Percentiles rank a stretch among this genome's conserved stretches.
phyloP scores from a whole-genome alignment of 2,113 vertebrate genomes.

The Archocentrus centrarchus region DNA sequence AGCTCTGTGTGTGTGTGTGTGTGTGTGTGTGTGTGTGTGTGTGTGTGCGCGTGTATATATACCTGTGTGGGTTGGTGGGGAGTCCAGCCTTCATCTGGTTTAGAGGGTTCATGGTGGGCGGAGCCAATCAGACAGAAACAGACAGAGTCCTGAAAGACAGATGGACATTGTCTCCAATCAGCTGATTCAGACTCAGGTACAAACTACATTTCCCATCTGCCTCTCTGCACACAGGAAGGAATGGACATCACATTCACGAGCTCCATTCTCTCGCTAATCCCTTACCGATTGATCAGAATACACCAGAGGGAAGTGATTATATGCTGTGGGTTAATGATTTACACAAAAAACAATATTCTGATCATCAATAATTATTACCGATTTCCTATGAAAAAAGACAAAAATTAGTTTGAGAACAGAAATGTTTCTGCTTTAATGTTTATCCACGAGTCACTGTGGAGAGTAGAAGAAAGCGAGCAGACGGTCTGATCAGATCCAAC shows the following conservation, averaged over 20 bases:
- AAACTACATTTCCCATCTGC: slow-evolving; percentile 35
- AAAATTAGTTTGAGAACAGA: neutral
- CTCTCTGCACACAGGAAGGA: neutral
- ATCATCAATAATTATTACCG: too few species aligned
- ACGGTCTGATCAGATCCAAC: too few species aligned
- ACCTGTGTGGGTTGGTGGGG: slow-evolving; percentile 89
- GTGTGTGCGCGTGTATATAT: neutral
- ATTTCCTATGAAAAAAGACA: neutral
- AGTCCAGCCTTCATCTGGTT: slow-evolving; percentile 94
- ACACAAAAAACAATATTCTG: too few species aligned
- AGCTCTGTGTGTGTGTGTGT: neutral
- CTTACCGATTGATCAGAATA: neutral
- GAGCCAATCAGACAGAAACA: slow-evolving; percentile 43
- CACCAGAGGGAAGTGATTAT: neutral
- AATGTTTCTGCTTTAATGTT: neutral
- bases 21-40: neutral
- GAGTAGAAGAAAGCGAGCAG: neutral
- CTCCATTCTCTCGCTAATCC: neutral
- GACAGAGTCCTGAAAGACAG: slow-evolving; percentile 15
- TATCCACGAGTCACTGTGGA: neutral
- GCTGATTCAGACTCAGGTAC: neutral
- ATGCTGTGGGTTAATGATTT: neutral
- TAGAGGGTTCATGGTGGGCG: slow-evolving; percentile 88
- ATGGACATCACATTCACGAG: too few species aligned
- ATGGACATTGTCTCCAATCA: neutral